Percentiles rank a stretch among this genome's conserved stretches.
Evolutionary conservation across 2,797 vertebrate genomes (phyloP).

Genomic region (Rhinophrynus dorsalis): DNA sequence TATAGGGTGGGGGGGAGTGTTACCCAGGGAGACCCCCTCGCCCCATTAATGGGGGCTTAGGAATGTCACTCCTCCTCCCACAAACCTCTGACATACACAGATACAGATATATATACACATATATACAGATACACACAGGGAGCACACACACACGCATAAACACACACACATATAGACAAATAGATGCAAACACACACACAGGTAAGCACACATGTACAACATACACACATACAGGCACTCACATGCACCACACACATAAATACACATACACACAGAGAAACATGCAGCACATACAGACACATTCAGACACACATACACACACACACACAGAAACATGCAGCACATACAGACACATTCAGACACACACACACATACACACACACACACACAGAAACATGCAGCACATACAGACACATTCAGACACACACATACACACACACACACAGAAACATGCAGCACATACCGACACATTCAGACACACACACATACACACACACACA

Average conservation of each 20-base stretch:
- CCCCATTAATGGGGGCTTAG: conserved; percentile 7
- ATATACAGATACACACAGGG: too few relatives aligned
- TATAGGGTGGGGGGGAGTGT: not conserved
- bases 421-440: not conserved
- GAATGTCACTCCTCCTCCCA: conserved; percentile 28
- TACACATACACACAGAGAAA: not conserved
- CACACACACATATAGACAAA: too few relatives aligned
- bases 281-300: not conserved
- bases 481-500: not conserved
- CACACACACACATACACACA: not conserved
- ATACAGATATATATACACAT: too few relatives aligned
- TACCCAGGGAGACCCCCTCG: conserved; percentile 17
- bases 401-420: not conserved
- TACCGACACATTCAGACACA: not conserved
- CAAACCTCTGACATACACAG: not conserved
- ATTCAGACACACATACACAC: not conserved
- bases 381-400: not conserved
- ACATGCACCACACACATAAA: not conserved
- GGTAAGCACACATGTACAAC: too few relatives aligned
- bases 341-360: not conserved
- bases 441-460: not conserved
- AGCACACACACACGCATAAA: too few relatives aligned
- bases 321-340: not conserved
- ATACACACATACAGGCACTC: not conserved
- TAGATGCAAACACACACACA: too few relatives aligned